Evolutionary conservation across 1,140 invertebrate genomes (phyloP), one percentile per base, ranked within the genome.

Genomic region (Luehdorfia chinensis): DNA sequence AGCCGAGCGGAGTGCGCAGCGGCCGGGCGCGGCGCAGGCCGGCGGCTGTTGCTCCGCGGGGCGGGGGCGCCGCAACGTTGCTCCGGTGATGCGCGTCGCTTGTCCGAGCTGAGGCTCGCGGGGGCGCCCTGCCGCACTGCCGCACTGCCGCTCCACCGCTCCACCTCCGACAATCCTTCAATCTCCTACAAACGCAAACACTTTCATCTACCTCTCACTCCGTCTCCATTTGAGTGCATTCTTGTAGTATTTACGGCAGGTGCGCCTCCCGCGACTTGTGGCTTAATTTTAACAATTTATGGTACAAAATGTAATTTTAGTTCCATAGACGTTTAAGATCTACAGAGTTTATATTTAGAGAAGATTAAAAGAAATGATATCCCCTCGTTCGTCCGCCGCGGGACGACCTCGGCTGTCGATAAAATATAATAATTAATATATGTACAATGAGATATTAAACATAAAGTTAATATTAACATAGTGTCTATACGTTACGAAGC

Each of bases 231-330:
- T 3, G 27, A 30, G 11, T 2, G 4, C n/a, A n/a, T n/a, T n/a
- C n/a, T n/a, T n/a, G n/a, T n/a, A n/a, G n/a, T n/a, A n/a, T 30
- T 30, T 1, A 8, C 32, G 15, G 7, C 7, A 14, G 21, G 23
- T 12, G 21, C 37, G 34, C 57, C 52, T 56, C 55, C 56, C 70
- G 68, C 63, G 60, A 66, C 50, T 56, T 50, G 66, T 70, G 69
- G 71, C 74, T 79, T 84, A 74, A 79, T 79, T 79, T 80, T 77
- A 78, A 78, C 66, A 70, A 71, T 69, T 74, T 72, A 81, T 81
- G 79, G 79, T 84, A 84, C 79, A 84, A 84, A 84, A 66, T 66
- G 55, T 84, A 81, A 84, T 75, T 80, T 84, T 84, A 84, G 68
- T 79, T 84, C 72, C 74, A 79, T 84, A 84, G 79, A 70, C 55